These are phyloP conservation scores for Ctenopoma kingsleyae DNA, from an alignment of 2,797 vertebrate genomes.

Conservation along the genomic window DNA sequence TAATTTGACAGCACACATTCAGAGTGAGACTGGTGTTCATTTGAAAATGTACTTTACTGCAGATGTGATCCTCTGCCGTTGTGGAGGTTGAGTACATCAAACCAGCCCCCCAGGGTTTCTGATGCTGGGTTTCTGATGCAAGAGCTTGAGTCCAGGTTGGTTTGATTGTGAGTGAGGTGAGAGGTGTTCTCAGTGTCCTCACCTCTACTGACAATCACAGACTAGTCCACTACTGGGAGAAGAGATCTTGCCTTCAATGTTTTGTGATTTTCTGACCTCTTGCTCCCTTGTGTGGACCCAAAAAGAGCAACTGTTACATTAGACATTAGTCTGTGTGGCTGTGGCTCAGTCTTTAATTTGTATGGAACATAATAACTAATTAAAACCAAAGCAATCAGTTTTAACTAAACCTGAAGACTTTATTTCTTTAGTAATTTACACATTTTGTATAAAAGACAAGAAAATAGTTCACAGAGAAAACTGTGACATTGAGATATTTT, in stretches of 20 bases:
- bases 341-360: constrained; percentile 42
- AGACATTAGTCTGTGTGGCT: constrained; percentile 28
- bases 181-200: constrained; percentile 17
- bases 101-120: not conserved
- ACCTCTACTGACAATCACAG: constrained; percentile 35
- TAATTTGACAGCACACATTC: constrained; percentile 33
- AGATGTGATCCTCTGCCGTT: constrained; percentile 5
- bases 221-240: constrained; percentile 18
- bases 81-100: constrained; percentile 19
- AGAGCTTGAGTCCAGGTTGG: constrained; percentile 7
- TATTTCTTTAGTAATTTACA: not conserved
- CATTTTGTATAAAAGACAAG: constrained; percentile 5
- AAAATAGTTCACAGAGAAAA: constrained; percentile 2
- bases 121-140: constrained; percentile 4
- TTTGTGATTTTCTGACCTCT: constrained; percentile 39
- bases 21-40: constrained; percentile 3
- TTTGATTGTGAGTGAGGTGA: constrained; percentile 45
- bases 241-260: constrained; percentile 16
- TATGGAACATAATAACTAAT: constrained; percentile 40
- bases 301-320: constrained; percentile 38
- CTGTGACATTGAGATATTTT: constrained; percentile 10
- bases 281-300: constrained; percentile 36
- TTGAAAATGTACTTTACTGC: constrained; percentile 10
- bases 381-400: constrained; percentile 49
- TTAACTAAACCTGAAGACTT: constrained; percentile 7